These are phyloP conservation scores for Parauchenoglanis ngamensis DNA, from an alignment of 2,797 vertebrate genomes.

Conservation along the genomic window DNA sequence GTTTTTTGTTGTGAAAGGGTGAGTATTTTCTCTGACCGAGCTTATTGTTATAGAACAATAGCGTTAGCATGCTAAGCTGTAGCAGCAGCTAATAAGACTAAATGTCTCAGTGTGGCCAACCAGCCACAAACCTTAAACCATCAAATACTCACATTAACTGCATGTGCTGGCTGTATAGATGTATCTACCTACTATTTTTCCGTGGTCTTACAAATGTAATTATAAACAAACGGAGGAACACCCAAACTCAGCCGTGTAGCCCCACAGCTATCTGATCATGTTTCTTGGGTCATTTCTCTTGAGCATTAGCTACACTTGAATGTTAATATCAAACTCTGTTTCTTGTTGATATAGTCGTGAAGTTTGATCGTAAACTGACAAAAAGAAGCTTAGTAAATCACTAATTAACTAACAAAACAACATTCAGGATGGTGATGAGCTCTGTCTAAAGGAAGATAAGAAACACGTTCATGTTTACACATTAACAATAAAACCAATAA, in stretches of 20 bases:
- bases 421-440: not conserved
- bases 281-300: not conserved
- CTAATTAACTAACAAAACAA: not conserved
- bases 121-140: not conserved
- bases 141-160: not conserved
- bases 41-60: not conserved
- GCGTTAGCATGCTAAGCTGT: not conserved
- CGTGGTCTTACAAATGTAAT: not conserved
- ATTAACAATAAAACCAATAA: not conserved
- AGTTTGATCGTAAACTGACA: not conserved
- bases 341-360: not conserved
- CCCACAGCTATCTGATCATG: not conserved
- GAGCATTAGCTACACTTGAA: not conserved
- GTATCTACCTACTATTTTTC: not conserved
- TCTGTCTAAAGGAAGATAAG: not conserved
- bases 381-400: not conserved
- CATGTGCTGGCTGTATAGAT: not conserved
- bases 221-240: not conserved
- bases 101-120: not conserved
- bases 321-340: not conserved
- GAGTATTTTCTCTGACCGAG: slow-evolving; percentile 61
- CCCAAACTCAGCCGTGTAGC: not conserved
- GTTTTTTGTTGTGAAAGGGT: slow-evolving; percentile 98
- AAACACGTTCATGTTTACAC: not conserved
- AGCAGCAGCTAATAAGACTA: not conserved